These are phyloP conservation scores for Sander lucioperca DNA, from an alignment of 2,113 vertebrate species.

Conservation along the genomic window DNA sequence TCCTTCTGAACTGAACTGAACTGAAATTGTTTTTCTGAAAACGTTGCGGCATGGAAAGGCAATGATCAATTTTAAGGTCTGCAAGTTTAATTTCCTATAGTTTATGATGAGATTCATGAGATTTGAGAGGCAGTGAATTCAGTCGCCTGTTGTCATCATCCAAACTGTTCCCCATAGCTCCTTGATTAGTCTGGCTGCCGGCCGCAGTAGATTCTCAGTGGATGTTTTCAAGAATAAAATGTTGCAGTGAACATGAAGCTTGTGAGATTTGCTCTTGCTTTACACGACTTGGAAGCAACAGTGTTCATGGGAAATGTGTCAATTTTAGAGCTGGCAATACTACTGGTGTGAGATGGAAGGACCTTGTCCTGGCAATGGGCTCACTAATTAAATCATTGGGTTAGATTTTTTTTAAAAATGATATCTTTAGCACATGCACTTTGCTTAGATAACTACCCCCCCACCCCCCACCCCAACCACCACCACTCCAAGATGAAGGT, in stretches of 20 bases:
- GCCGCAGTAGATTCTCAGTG: background rate
- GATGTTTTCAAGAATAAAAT: conserved; percentile 2
- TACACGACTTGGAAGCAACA: conserved; percentile 17
- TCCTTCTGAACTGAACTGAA: background rate
- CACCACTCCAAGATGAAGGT: background rate
- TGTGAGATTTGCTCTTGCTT: conserved; percentile 16
- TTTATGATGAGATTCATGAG: background rate
- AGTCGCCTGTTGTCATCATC: conserved; percentile 2
- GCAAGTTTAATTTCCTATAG: background rate
- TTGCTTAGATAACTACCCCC: background rate
- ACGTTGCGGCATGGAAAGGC: background rate
- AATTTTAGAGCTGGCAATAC: conserved; percentile 21
- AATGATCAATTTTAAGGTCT: background rate
- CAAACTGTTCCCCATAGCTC: background rate
- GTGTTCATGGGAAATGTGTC: conserved; percentile 27
- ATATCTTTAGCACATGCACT: background rate
- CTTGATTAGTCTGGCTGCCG: background rate
- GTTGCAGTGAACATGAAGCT: conserved; percentile 17
- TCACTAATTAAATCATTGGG: conserved; percentile 22
- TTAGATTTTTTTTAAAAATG: background rate
- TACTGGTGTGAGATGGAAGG: conserved; percentile 5
- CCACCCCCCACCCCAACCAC: too few relatives aligned
- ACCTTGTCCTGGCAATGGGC: conserved; percentile 3
- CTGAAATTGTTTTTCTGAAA: background rate
- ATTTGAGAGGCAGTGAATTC: background rate